Evolutionary conservation across 2,113 vertebrate genomes (phyloP), one percentile per base, ranked within the genome.

Genomic region (Oreochromis aureus): DNA sequence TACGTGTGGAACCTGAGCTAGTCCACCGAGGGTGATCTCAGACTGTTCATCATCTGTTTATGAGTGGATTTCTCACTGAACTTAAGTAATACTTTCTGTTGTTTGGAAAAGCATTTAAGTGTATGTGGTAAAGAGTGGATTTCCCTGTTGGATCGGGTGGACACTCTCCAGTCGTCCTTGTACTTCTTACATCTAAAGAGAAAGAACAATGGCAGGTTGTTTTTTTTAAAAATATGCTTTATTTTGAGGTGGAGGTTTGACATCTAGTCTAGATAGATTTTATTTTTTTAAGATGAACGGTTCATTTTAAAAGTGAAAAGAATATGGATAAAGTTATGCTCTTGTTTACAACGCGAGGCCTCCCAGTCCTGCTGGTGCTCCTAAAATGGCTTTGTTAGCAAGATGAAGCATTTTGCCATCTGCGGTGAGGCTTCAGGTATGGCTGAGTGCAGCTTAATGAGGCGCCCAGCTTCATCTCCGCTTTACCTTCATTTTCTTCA

Each of bases 371-470:
- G 2, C 34, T 11, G 6, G 3, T 24, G 61, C 41, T 27, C 22
- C 73, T 71, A 12, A 73, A 88, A 34, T 22, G 18, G 58, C 84
- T 87, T 76, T 82, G 46, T 84, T 56, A 58, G 34, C 3, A 7
- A 39, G 18, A 41, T 39, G 8, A 88, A 76, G 55, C n/a, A 12
- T 54, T 53, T 54, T 55, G 32, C 15, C 66, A 7, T 11, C 54
- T n/a, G 59, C 4, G 5, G 2, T 39, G 56, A 71, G n/a, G 51
- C 69, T 71, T 10, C 85, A 56, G 86, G 80, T 87, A 13, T 2
- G 24, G 41, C 87, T 56, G 44, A 85, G 63, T 61, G 80, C 73
- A 61, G 63, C 59, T 61, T 92, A 91, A 91, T 86, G 78, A 92
- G 56, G 46, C 16, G 2, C 22, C 54, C 6, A 32, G 58, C 16